Conservation (phyloP, 2,797 vertebrate genomes). For the Acipenser oxyrinchus region DNA sequence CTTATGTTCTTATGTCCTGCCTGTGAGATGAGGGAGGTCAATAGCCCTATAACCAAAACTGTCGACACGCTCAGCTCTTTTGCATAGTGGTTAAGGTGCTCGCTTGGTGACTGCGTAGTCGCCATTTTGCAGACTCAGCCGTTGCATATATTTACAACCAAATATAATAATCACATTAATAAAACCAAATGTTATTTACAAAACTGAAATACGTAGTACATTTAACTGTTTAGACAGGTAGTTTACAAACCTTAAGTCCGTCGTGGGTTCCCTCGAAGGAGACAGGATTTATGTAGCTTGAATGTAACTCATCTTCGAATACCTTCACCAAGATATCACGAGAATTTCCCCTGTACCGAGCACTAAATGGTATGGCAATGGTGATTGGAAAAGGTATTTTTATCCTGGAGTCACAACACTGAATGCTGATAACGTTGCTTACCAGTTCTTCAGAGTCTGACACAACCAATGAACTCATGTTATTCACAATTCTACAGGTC, state of each 20-base stretch:
- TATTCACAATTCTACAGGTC: conserved; percentile 55
- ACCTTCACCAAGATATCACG: conserved; percentile 71
- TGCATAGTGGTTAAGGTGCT: no score
- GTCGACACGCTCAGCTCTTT: no score
- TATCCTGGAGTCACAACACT: conserved; percentile 31
- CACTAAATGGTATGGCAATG: conserved; percentile 62
- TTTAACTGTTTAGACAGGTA: not conserved
- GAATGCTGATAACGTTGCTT: conserved; percentile 67
- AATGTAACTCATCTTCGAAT: conserved; percentile 50
- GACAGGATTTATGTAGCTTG: conserved; percentile 63
- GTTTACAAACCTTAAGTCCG: conserved; percentile 57
- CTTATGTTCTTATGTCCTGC: no score
- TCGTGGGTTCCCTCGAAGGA: conserved; percentile 56
- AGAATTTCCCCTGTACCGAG: conserved; percentile 63
- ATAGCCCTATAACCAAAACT: no score
- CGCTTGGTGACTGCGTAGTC: no score
- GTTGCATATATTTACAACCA: no score
- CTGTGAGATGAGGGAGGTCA: no score
- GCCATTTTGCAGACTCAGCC: no score
- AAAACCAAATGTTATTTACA: no score
- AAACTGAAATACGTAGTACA: not conserved
- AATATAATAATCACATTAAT: no score
- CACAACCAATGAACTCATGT: conserved; percentile 66
- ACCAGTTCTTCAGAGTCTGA: conserved; percentile 71
- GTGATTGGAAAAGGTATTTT: conserved; percentile 58